These are phyloP conservation scores for Zalophus californianus DNA, from an alignment of 2,797 vertebrate species.

Conservation along the genomic window DNA sequence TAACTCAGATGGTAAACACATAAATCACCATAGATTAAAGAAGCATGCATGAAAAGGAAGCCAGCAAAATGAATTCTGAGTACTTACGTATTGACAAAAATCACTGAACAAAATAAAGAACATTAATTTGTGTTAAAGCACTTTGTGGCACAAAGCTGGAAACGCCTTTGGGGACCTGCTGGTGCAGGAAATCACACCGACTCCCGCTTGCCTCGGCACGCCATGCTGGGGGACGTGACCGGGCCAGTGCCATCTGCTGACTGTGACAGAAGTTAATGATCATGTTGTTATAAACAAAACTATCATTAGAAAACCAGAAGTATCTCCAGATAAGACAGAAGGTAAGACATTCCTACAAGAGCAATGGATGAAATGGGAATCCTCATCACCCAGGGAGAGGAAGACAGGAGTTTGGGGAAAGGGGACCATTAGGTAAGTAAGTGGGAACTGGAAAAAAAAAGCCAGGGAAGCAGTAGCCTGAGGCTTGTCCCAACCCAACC, in stretches of 20 bases:
- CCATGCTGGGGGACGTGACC: background rate
- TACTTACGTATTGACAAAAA: slow-evolving; percentile 58
- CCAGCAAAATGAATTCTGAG: slow-evolving; percentile 51
- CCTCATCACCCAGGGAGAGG: background rate
- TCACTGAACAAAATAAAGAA: slow-evolving; percentile 68
- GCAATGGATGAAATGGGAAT: background rate
- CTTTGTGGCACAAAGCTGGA: background rate
- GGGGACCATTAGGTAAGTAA: background rate
- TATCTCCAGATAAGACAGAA: slow-evolving; percentile 36
- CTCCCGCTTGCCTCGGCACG: rapidly evolving
- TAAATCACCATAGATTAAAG: slow-evolving; percentile 63
- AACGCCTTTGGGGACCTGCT: background rate
- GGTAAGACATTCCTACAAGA: background rate
- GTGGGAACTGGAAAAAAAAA: background rate
- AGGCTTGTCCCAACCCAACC: background rate
- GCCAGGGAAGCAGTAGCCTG: background rate
- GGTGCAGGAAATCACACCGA: background rate
- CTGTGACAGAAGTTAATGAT: slow-evolving; percentile 4
- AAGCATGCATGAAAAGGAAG: background rate
- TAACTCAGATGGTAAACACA: slow-evolving; percentile 47
- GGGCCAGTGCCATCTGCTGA: background rate
- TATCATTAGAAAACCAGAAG: slow-evolving; percentile 42
- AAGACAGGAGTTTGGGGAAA: background rate
- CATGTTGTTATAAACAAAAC: slow-evolving; percentile 30
- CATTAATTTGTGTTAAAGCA: slow-evolving; percentile 59